Base-by-base conservation (phyloP, 2,113 vertebrate species). In the Marmota monax region DNA sequence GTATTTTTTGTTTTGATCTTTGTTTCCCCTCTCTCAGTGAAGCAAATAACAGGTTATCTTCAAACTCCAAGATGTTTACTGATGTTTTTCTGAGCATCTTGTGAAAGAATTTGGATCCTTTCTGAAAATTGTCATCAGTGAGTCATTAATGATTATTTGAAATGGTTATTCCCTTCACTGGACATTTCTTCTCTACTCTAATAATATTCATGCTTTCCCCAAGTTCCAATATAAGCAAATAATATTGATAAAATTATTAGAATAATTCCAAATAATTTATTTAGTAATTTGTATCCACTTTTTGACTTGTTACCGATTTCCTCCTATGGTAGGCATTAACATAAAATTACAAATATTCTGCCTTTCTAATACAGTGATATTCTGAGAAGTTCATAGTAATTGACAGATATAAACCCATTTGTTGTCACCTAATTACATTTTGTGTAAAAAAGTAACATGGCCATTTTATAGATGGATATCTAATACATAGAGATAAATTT, bases 271-370 rank as follows among this genome's bases (percentile, higher is more conserved):
- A 96, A 42, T 80, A 70, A 6, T 84, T 87, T 95, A 84, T 70
- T 94, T 95, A n/a, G 42, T 79, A 74, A 93, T 51, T 17, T 92
- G 39, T 95, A n/a, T 74, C 45, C 4, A 91, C 69, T 92, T 88
- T 79, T 27, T 93, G 37, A 92, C 27, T 72, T 27, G 5, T 16
- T 67, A 61, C 67, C 22, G 85, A 34, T 67, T 92, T 83, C 70
- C 12, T 63, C 79, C 94, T 85, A 87, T 58, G 22, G 25, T 11
- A 84, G 32, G 32, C 29, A 97, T 42, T 74, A 90, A 89, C n/a
- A 92, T 8, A 61, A 92, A 96, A 42, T 83, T 67, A 76, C 18
- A 93, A 73, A 87, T 84, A 85, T 34, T 48, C 65, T 82, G 17
- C 29, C 5, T 10, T 74, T 29, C 70, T 67, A 83, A 86, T 86